Evolutionary conservation across 64 coral and sea anemone genomes (phyloP).

Genomic region (Actinia tenebrosa): DNA sequence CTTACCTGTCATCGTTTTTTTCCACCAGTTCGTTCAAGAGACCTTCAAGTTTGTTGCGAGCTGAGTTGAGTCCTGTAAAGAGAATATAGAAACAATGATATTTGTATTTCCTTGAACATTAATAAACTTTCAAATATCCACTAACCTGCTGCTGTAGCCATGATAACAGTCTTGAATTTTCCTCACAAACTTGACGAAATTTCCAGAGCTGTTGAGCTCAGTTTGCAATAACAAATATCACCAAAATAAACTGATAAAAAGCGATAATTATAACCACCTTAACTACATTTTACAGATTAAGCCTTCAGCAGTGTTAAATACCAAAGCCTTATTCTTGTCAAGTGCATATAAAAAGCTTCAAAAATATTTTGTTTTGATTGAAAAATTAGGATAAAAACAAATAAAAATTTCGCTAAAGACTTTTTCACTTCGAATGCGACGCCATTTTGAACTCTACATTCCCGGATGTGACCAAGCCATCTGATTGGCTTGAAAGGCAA

Average conservation of each 20-base stretch:
- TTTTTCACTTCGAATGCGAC: conserved; percentile 81
- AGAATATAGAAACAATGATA: neutral
- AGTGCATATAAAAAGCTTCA: neutral
- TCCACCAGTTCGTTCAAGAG: conserved; percentile 54
- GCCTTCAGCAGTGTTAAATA: neutral
- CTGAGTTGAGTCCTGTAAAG: conserved; percentile 15
- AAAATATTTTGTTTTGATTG: neutral
- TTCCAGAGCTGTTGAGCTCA: neutral
- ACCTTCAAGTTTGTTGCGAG: conserved; percentile 41
- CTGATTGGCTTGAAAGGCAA: conserved; percentile 51
- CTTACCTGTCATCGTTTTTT: conserved; percentile 55
- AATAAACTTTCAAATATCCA: neutral
- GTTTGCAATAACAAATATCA: neutral
- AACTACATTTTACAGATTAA: neutral
- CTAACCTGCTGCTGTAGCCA: neutral
- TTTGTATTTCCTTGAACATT: neutral
- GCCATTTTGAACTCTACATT: conserved; percentile 47
- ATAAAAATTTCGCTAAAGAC: neutral
- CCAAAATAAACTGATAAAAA: neutral
- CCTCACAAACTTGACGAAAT: neutral
- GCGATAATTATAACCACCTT: neutral
- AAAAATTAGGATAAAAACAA: neutral
- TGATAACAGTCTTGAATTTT: neutral
- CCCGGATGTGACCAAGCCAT: conserved; percentile 54
- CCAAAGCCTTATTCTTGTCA: neutral